phyloP scores from a whole-genome alignment of 2,113 vertebrate genomes.

The Passer montanus region DNA sequence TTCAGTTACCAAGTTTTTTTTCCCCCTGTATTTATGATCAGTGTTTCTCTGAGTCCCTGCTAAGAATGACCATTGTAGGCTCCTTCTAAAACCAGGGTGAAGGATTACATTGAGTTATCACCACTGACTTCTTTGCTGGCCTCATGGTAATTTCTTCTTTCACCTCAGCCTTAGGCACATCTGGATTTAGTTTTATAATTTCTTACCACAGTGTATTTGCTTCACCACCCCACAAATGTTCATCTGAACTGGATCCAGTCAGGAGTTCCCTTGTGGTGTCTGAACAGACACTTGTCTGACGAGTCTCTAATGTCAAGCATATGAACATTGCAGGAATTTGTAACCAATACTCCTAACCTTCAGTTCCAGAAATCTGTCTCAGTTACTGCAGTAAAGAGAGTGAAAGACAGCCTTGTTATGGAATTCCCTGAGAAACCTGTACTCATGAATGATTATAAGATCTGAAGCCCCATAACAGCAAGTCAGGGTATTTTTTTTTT shows the following conservation, averaged over 20 bases:
- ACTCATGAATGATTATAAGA: neutral
- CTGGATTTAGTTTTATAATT: neutral
- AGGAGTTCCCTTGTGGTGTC: neutral
- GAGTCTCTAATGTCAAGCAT: neutral
- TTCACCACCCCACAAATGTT: neutral
- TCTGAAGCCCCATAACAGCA: neutral
- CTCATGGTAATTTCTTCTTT: neutral
- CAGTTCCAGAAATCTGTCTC: neutral
- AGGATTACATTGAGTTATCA: neutral
- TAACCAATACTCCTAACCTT: neutral
- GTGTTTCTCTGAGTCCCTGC: neutral
- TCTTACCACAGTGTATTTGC: neutral
- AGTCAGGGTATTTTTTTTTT: neutral
- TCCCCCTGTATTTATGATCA: neutral
- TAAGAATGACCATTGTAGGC: neutral
- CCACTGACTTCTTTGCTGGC: neutral
- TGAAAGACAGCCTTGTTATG: neutral
- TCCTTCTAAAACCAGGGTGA: neutral
- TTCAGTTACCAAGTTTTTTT: neutral
- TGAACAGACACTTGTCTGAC: accelerated
- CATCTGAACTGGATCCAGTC: neutral
- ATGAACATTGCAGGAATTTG: neutral
- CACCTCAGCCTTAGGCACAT: neutral
- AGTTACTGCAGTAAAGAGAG: neutral
- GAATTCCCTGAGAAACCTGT: neutral